Percentiles rank a stretch among this genome's conserved stretches.
phyloP scores from a whole-genome alignment of 2,888 invertebrate species.

The Drosophila incognita region DNA sequence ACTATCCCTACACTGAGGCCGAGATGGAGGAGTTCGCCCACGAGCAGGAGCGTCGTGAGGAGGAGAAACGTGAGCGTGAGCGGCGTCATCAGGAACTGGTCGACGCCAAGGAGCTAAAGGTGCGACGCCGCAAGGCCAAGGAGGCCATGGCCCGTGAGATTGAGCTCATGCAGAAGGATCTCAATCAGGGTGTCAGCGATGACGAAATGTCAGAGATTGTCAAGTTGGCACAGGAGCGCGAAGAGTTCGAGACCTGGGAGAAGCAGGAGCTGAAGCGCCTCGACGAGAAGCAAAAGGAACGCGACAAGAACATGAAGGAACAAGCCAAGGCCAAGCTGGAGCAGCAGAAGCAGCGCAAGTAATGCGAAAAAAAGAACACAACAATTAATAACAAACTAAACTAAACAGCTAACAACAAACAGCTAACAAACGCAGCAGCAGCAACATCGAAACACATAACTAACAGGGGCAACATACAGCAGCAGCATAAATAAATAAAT shows the following conservation, averaged over 20 bases:
- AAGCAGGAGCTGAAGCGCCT: conserved; percentile 57
- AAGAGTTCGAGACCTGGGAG: conserved; percentile 58
- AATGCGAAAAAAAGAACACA: conserved; percentile 7
- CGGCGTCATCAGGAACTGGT: conserved; percentile 37
- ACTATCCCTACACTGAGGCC: conserved; percentile 66
- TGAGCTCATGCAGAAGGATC: conserved; percentile 66
- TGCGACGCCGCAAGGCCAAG: conserved; percentile 64
- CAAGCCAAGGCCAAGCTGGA: conserved; percentile 24
- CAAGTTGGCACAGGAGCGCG: conserved; percentile 49
- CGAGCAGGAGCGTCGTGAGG: conserved; percentile 54
- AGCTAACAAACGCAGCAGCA: neutral
- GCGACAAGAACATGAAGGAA: conserved; percentile 26
- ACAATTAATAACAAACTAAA: neutral
- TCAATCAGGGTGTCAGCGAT: conserved; percentile 54
- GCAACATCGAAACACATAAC: neutral
- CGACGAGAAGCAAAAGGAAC: conserved; percentile 47
- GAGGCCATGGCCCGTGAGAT: conserved; percentile 61
- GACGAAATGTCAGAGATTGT: conserved; percentile 49
- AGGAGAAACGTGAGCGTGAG: conserved; percentile 52
- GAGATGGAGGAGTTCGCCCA: conserved; percentile 59
- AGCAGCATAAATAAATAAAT: neutral
- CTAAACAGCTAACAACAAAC: neutral
- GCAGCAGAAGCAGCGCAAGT: conserved; percentile 46
- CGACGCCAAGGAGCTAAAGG: conserved; percentile 50
- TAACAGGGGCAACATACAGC: neutral